phyloP scores from a whole-genome alignment of 2,888 invertebrate species.

The Eupithecia abbreviata region DNA sequence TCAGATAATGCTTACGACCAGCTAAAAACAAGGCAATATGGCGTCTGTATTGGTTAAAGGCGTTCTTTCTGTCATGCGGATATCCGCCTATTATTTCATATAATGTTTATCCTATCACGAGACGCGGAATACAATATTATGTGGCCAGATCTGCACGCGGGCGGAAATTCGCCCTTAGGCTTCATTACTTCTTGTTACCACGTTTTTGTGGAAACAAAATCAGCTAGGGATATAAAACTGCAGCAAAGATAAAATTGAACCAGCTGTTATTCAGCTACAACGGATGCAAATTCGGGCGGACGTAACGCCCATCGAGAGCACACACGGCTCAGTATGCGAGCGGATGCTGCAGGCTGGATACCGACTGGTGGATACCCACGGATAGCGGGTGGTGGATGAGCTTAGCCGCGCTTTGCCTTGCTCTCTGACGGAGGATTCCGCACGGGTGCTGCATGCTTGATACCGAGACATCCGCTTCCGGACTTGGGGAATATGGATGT shows the following conservation, averaged over 20 bases:
- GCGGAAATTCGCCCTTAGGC: neutral
- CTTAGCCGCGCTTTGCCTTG: neutral
- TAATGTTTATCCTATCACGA: no score
- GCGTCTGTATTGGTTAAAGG: no score
- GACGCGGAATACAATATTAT: no score
- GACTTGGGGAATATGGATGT: neutral
- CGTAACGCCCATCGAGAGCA: constrained; percentile 27
- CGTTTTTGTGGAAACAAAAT: neutral
- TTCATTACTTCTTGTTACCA: neutral
- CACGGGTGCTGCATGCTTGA: neutral
- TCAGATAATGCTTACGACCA: neutral
- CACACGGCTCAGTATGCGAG: constrained; percentile 18
- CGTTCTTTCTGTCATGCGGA: no score
- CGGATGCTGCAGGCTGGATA: constrained; percentile 1
- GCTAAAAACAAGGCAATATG: neutral
- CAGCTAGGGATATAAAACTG: neutral
- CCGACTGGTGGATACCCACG: neutral
- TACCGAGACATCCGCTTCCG: neutral
- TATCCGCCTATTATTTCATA: no score
- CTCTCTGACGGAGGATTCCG: neutral
- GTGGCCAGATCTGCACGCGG: no score
- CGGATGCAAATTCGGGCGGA: constrained; percentile 29
- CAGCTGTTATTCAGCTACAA: neutral
- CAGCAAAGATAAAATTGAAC: neutral
- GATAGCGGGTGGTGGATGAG: neutral